A percentile compares a stretch with the other conserved stretches of the same genome.
These are phyloP conservation scores for Pangasius sanitwongsei DNA, from an alignment of 2,797 vertebrate genomes.

Conservation along the genomic window DNA sequence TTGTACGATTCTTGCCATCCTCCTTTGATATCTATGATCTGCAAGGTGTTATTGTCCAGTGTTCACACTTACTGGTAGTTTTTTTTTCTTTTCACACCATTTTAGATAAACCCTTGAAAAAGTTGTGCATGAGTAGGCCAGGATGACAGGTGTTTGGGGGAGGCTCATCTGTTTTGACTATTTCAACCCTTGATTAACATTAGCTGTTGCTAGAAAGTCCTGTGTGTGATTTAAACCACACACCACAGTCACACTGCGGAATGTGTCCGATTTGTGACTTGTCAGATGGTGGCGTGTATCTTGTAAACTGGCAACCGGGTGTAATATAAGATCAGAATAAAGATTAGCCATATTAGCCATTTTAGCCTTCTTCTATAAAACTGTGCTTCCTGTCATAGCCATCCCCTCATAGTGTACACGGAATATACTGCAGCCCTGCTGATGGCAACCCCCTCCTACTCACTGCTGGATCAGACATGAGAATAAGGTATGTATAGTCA, in stretches of 20 bases:
- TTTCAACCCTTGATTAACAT: not conserved
- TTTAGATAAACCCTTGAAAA: not conserved
- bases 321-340: not conserved
- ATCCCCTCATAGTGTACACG: constrained; percentile 92
- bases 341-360: not conserved
- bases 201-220: not conserved
- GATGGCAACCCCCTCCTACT: constrained; percentile 97
- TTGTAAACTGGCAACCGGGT: not conserved
- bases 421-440: constrained; percentile 96
- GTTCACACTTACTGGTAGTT: not conserved
- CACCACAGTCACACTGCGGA: not conserved
- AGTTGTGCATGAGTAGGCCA: not conserved
- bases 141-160: not conserved
- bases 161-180: not conserved
- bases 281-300: not conserved
- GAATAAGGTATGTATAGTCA: constrained; percentile 84
- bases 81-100: not conserved
- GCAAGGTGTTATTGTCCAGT: not conserved
- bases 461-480: constrained; percentile 97
- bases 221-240: not conserved
- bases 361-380: not conserved
- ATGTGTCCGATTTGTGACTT: not conserved
- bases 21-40: not conserved
- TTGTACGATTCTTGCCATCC: not conserved
- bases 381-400: constrained; percentile 72